These are phyloP conservation scores for Aphrocallistes beatrix DNA, from an alignment of 37 sponge, comb jelly and placozoan species.

Conservation along the genomic window DNA sequence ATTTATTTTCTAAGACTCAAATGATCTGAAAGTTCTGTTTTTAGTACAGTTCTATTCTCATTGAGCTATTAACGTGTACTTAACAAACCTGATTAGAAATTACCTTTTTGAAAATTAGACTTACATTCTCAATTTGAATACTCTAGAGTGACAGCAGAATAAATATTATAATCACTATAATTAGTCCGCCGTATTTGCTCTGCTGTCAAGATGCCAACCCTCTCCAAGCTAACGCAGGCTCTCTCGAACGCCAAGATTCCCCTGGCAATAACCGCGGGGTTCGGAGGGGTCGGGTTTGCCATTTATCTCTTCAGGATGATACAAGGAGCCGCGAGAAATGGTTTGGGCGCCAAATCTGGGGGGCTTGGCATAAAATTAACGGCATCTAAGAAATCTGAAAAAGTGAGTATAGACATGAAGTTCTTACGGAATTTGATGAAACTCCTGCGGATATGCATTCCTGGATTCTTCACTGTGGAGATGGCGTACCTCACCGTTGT, in stretches of 20 bases:
- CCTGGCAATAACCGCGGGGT: neutral
- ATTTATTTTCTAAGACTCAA: too few species aligned
- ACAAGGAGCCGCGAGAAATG: too few species aligned
- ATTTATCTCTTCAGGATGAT: neutral
- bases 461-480: slow-evolving; percentile 52
- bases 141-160: too few species aligned
- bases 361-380: neutral
- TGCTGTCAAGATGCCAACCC: neutral
- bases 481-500: slow-evolving; percentile 55
- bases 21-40: too few species aligned
- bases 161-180: too few species aligned
- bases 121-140: too few species aligned
- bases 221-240: too few species aligned
- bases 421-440: slow-evolving; percentile 42
- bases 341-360: neutral
- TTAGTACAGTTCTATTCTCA: too few species aligned
- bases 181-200: too few species aligned
- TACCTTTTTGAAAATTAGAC: too few species aligned
- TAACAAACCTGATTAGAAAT: too few species aligned
- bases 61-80: too few species aligned
- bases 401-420: slow-evolving; percentile 51
- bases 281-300: neutral
- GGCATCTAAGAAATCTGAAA: slow-evolving; percentile 28
- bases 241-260: neutral
- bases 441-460: slow-evolving; percentile 49